A percentile compares a stretch with the other conserved stretches of the same genome.
These are phyloP conservation scores for Epizoanthus rinbou DNA, from an alignment of 92 coral and sea anemone genomes.

Conservation along the genomic window DNA sequence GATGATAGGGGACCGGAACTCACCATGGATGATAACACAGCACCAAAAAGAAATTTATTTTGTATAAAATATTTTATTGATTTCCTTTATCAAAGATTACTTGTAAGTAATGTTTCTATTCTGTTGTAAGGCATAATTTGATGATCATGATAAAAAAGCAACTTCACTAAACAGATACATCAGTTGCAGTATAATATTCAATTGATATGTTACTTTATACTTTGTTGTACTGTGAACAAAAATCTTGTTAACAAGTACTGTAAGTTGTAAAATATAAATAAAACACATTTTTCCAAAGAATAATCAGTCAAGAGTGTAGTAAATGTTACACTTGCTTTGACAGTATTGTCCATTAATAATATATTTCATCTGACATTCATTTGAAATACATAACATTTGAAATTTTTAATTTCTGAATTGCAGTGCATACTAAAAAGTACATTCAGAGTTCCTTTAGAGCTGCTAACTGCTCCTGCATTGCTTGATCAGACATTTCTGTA, in stretches of 20 bases:
- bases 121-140: background rate
- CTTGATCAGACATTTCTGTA: conserved; percentile 62
- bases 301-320: background rate
- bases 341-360: background rate
- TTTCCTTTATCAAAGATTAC: background rate
- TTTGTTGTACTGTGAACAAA: too few relatives aligned
- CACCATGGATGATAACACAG: too few relatives aligned
- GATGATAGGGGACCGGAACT: too few relatives aligned
- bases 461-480: conserved; percentile 72
- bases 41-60: too few relatives aligned
- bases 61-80: background rate
- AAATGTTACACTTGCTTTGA: background rate
- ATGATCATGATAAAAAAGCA: too few relatives aligned
- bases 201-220: too few relatives aligned
- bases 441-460: conserved; percentile 77
- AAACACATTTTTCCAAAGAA: background rate
- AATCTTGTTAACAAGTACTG: too few relatives aligned
- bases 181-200: too few relatives aligned
- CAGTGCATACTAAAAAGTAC: background rate
- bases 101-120: background rate
- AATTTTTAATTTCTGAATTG: background rate
- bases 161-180: too few relatives aligned
- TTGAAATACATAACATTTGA: background rate
- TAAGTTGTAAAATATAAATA: too few relatives aligned
- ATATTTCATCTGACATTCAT: background rate